phyloP scores from a whole-genome alignment of 1,140 invertebrate genomes.

The Protaetia brevitarsis region DNA sequence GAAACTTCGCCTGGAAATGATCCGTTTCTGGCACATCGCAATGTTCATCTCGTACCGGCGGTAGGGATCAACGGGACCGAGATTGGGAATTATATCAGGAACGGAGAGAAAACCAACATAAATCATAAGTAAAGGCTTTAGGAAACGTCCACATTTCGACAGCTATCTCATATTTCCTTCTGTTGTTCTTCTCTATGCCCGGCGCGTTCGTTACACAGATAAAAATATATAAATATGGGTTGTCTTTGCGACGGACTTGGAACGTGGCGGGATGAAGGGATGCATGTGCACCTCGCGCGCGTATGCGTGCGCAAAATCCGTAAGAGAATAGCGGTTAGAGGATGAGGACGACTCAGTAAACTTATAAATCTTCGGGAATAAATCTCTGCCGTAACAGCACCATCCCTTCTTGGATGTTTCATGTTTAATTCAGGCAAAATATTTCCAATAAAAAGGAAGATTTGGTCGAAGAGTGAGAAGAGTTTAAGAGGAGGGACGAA shows the following conservation, averaged over 20 bases:
- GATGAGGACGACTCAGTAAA: neutral
- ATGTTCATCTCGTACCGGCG: neutral
- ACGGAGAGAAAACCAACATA: slow-evolving; percentile 16
- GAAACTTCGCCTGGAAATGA: slow-evolving; percentile 4
- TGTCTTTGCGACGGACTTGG: too few species aligned
- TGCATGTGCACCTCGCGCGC: neutral
- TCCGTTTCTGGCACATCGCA: neutral
- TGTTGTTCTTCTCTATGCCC: neutral
- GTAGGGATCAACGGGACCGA: neutral
- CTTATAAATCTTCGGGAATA: slow-evolving; percentile 3
- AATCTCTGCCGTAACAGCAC: neutral
- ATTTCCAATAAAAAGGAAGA: slow-evolving; percentile 13
- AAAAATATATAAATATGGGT: slow-evolving; percentile 14
- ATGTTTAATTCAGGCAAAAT: slow-evolving; percentile 18
- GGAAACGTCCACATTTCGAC: slow-evolving; percentile 10
- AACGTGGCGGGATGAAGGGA: neutral
- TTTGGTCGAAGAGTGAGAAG: neutral
- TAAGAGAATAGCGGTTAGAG: neutral
- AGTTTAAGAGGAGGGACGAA: neutral
- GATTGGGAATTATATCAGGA: slow-evolving; percentile 17
- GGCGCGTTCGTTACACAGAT: neutral
- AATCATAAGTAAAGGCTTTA: slow-evolving; percentile 17
- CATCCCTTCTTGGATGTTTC: slow-evolving; percentile 7
- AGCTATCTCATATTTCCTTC: slow-evolving; percentile 8
- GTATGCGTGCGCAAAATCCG: neutral